Evolutionary conservation across 1,140 invertebrate species (phyloP).

Genomic region (Drosophila melanogaster): DNA sequence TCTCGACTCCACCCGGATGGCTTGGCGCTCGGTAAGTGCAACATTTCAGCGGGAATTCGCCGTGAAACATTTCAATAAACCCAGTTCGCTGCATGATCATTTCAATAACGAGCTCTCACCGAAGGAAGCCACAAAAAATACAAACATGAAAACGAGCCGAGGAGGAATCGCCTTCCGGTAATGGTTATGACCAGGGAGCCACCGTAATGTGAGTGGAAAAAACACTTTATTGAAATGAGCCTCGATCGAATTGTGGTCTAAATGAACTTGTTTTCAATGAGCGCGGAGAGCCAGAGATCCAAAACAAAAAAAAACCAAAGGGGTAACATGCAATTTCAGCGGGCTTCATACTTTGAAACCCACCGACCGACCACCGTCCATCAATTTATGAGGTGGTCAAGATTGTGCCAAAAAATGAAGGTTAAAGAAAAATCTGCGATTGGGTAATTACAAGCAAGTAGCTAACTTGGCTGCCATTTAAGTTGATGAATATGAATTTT

Average conservation of each 20-base stretch:
- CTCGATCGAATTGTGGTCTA: slow-evolving; percentile 68
- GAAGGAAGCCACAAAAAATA: slow-evolving; percentile 43
- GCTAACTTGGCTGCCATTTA: slow-evolving; percentile 59
- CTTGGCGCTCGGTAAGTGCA: not conserved
- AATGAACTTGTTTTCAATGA: slow-evolving; percentile 72
- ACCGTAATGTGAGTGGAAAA: slow-evolving; percentile 39
- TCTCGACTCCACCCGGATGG: not conserved
- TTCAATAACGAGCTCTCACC: slow-evolving; percentile 71
- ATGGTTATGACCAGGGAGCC: slow-evolving; percentile 61
- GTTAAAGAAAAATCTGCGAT: slow-evolving; percentile 24
- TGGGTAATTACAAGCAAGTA: slow-evolving; percentile 61
- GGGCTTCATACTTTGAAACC: slow-evolving; percentile 39
- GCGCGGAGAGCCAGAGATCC: slow-evolving; percentile 2
- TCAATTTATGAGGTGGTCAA: slow-evolving; percentile 77
- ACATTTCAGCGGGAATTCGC: slow-evolving; percentile 25
- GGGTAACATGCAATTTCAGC: slow-evolving; percentile 57
- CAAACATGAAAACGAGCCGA: slow-evolving; percentile 15
- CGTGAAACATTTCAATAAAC: slow-evolving; percentile 76
- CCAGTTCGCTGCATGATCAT: slow-evolving; percentile 50
- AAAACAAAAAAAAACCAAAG: not conserved
- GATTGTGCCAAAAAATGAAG: slow-evolving; percentile 70
- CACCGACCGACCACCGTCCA: slow-evolving; percentile 58
- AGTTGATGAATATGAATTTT: slow-evolving; percentile 72
- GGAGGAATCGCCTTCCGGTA: slow-evolving; percentile 68
- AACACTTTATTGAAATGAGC: slow-evolving; percentile 78